Conservation (phyloP, 2,113 vertebrate genomes). For the Oxyura jamaicensis region DNA sequence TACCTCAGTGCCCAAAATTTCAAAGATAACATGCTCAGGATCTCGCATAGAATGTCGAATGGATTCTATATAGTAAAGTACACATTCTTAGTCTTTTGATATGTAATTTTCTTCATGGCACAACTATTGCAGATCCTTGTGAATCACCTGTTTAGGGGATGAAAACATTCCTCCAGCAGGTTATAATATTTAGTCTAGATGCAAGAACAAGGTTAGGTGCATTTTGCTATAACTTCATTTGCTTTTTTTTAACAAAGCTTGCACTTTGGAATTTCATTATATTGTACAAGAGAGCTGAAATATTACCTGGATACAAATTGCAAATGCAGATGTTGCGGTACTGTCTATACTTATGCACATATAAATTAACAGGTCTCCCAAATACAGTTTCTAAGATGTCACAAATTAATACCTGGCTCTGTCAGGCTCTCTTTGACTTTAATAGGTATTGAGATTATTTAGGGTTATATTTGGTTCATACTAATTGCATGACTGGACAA, state of each 20-base stretch:
- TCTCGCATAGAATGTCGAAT: not conserved
- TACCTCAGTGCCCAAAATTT: not conserved
- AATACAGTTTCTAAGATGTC: not conserved
- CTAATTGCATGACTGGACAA: not conserved
- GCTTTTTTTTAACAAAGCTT: not conserved
- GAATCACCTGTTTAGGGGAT: not conserved
- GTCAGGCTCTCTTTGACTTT: not conserved
- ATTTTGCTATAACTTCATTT: not conserved
- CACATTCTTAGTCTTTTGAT: not conserved
- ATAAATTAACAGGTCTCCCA: not conserved
- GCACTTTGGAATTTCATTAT: not conserved
- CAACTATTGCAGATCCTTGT: not conserved
- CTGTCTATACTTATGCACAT: not conserved
- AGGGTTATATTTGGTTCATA: not conserved
- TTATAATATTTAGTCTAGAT: not conserved
- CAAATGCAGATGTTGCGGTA: not conserved
- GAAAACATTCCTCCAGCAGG: not conserved
- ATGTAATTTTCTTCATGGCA: slow-evolving; percentile 7
- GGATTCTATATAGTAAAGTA: not conserved
- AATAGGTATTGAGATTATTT: not conserved
- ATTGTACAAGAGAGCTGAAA: not conserved
- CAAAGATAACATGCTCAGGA: not conserved
- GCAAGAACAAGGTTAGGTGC: not conserved
- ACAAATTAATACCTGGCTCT: not conserved
- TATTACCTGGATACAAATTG: not conserved